Evolutionary conservation across 2,113 vertebrate species (phyloP), one percentile per base, ranked within the genome.

Genomic region (Vireo altiloquus): DNA sequence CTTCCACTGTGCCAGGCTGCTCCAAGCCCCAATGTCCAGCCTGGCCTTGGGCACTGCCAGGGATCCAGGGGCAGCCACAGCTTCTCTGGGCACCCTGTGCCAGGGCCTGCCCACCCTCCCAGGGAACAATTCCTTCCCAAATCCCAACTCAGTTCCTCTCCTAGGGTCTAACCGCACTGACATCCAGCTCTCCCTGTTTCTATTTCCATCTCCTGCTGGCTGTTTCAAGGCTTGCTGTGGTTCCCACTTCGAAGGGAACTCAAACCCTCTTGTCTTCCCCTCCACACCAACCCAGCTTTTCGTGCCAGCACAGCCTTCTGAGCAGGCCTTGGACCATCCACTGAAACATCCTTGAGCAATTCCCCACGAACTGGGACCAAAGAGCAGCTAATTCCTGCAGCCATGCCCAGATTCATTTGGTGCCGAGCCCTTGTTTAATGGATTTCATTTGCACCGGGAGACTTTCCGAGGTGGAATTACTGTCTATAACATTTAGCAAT

Each of bases 401-500:
- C 0, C 0, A 16, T 69, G 76, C 68, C 76, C 78, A 66, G 68
- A 44, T 16, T 35, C 40, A 1, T 15, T 83, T 72, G 77, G 40
- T 39, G 44, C 78, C 1, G 3, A 83, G 80, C 23, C 5, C 7
- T 60, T 0, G 13, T 56, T 77, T 56, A 61, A 70, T 13, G 70
- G 77, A 15, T 81, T 81, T 77, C 46, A 49, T 78, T 89, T 80
- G 59, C 50, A 15, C 60, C 0, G 0, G 54, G 69, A 93, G 60
- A 70, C 59, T 70, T 89, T 81, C 84, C 3, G 18, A 91, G 78
- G 77, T 57, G 69, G 84, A 89, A 89, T 84, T 87, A 50, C 54
- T 14, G 5, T 52, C 92, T 65, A 3, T 10, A 87, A 49, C 47
- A 20, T 65, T 72, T 33, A 83, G 72, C 59, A 70, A 46, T 89